Percentiles rank a stretch among this genome's conserved stretches.
phyloP scores from a whole-genome alignment of 2,888 invertebrate species.

The Agrochola litura region DNA sequence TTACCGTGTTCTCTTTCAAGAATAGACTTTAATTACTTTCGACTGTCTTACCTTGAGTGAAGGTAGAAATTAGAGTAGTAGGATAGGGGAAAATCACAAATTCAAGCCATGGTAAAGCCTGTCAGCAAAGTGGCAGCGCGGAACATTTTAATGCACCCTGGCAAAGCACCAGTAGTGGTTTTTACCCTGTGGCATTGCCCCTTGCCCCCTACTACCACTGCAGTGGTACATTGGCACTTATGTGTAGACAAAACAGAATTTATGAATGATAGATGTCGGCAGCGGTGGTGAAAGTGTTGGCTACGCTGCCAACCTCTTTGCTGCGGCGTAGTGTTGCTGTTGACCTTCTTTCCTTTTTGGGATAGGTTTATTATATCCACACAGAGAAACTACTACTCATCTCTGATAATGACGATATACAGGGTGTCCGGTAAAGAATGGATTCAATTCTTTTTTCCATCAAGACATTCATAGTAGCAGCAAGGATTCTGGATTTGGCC shows the following conservation, averaged over 20 bases:
- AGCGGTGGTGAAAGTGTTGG: slow-evolving; percentile 48
- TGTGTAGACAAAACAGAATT: slow-evolving; percentile 15
- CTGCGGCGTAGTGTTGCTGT: not conserved
- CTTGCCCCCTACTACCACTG: slow-evolving; percentile 16
- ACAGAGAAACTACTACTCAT: not conserved
- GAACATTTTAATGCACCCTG: slow-evolving; percentile 4
- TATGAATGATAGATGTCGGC: slow-evolving; percentile 30
- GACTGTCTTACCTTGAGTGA: slow-evolving; percentile 10
- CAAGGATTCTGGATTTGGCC: too few relatives aligned
- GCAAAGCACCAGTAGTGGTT: slow-evolving; percentile 3
- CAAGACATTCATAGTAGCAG: not conserved
- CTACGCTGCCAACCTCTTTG: slow-evolving; percentile 47
- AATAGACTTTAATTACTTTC: slow-evolving; percentile 23
- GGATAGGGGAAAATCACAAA: not conserved
- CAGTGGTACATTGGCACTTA: slow-evolving; percentile 27
- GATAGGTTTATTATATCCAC: slow-evolving; percentile 16
- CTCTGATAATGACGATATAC: not conserved
- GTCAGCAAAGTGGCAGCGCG: not conserved
- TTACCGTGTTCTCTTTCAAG: not conserved
- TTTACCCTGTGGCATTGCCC: slow-evolving; percentile 10
- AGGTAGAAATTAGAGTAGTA: not conserved
- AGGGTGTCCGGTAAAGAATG: too few relatives aligned
- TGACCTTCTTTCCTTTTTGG: slow-evolving; percentile 40
- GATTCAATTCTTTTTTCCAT: not conserved
- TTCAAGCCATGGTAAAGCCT: slow-evolving; percentile 11